These are phyloP conservation scores for Drepanosiphum platanoidis DNA, from an alignment of 2,888 invertebrate genomes.

Conservation along the genomic window DNA sequence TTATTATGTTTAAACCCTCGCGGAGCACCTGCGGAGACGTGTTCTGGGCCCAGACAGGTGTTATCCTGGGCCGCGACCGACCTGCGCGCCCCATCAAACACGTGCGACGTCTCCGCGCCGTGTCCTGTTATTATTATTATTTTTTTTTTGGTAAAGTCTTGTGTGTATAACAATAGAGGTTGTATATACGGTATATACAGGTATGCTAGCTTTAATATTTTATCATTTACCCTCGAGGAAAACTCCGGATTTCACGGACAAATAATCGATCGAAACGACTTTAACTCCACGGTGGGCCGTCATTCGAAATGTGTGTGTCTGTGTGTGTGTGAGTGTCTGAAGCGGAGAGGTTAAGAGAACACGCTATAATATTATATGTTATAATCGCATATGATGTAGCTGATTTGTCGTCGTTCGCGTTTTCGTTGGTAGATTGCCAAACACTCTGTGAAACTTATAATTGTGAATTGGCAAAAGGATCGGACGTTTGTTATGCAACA, in stretches of 20 bases:
- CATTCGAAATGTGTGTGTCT: no score
- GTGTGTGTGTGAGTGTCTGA: no score
- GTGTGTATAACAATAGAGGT: not conserved
- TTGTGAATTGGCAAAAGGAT: not conserved
- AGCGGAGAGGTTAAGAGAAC: not conserved
- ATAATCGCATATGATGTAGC: not conserved
- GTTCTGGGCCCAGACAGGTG: slow-evolving; percentile 39
- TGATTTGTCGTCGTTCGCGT: not conserved
- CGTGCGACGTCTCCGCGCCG: slow-evolving; percentile 31
- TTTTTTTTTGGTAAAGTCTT: not conserved
- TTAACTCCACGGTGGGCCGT: no score
- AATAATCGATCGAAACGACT: no score
- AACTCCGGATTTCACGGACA: not conserved
- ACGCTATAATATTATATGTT: no score
- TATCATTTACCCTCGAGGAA: not conserved
- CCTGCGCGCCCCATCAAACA: slow-evolving; percentile 16
- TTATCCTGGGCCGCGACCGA: not conserved
- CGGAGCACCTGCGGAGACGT: slow-evolving; percentile 44
- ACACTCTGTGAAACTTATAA: not conserved
- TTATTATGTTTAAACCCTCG: slow-evolving; percentile 33
- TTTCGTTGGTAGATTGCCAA: slow-evolving; percentile 15
- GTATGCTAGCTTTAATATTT: not conserved
- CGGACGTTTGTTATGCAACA: not conserved
- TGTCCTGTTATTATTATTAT: not conserved
- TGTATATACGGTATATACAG: no score